These are phyloP conservation scores for Ciconia maguari DNA, from an alignment of 2,113 vertebrate species.

Conservation along the genomic window DNA sequence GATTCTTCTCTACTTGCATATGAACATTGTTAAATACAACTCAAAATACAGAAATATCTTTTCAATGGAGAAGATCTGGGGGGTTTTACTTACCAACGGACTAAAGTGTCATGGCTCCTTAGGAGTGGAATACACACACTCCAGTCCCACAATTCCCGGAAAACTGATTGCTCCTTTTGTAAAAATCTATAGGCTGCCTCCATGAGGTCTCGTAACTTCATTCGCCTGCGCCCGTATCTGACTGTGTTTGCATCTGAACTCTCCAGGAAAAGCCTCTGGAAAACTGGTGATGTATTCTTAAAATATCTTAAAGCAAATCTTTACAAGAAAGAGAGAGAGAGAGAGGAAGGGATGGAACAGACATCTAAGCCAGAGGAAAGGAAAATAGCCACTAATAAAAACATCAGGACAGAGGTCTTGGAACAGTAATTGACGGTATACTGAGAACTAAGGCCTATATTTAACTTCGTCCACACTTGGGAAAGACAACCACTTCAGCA, in stretches of 20 bases:
- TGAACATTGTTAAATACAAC: neutral
- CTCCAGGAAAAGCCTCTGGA: conserved; percentile 94
- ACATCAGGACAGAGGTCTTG: neutral
- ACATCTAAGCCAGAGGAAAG: neutral
- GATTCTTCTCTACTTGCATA: neutral
- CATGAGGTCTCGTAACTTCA: conserved; percentile 97
- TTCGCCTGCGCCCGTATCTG: conserved; percentile 89
- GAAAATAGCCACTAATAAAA: neutral
- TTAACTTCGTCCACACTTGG: neutral
- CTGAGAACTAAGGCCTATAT: neutral
- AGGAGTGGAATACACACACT: conserved; percentile 94
- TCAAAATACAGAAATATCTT: neutral
- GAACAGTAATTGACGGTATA: neutral
- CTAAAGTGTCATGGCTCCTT: conserved; percentile 91
- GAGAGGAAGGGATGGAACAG: neutral
- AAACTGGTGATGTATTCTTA: conserved; percentile 86
- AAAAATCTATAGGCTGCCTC: conserved; percentile 91
- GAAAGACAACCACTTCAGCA: neutral
- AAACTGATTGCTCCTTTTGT: conserved; percentile 84
- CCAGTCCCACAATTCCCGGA: conserved; percentile 93
- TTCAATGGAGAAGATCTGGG: neutral
- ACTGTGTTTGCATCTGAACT: conserved; percentile 88
- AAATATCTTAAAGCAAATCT: conserved; percentile 95
- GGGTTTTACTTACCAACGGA: conserved; percentile 84
- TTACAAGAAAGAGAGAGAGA: neutral